A percentile compares a stretch with the other conserved stretches of the same genome.
Conservation (phyloP, 2,797 vertebrate genomes). For the Phyllotis vaccarum region DNA sequence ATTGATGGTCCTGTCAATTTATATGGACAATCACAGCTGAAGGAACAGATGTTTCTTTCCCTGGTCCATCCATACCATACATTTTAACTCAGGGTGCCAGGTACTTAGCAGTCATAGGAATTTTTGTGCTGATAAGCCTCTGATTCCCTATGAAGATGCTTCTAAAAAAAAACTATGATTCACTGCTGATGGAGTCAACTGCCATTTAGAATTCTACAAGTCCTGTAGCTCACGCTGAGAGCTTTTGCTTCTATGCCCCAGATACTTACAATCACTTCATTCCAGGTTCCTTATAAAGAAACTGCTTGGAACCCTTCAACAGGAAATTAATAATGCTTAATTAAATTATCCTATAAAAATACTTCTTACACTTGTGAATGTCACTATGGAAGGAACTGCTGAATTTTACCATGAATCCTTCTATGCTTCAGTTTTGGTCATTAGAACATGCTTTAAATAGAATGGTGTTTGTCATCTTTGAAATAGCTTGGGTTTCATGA, state of each 20-base stretch:
- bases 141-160: slow-evolving; percentile 62
- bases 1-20: slow-evolving; percentile 54
- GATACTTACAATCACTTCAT: slow-evolving; percentile 46
- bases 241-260: slow-evolving; percentile 45
- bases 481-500: slow-evolving; percentile 41
- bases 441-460: slow-evolving; percentile 45
- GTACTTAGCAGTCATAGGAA: slow-evolving; percentile 22
- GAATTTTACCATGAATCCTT: slow-evolving; percentile 35
- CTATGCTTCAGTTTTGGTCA: slow-evolving; percentile 51
- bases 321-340: slow-evolving; percentile 44
- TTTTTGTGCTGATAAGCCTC: slow-evolving; percentile 25
- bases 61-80: slow-evolving; percentile 19
- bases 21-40: slow-evolving; percentile 58
- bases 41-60: slow-evolving; percentile 64
- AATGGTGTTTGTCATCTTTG: slow-evolving; percentile 43
- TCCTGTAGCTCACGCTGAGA: slow-evolving; percentile 13
- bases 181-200: slow-evolving; percentile 28
- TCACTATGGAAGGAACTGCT: slow-evolving; percentile 19
- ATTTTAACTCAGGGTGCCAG: slow-evolving; percentile 47
- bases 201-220: slow-evolving; percentile 29
- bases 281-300: background rate
- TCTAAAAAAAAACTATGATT: slow-evolving; percentile 42
- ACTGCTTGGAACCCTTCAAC: slow-evolving; percentile 39
- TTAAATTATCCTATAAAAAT: slow-evolving; percentile 53
- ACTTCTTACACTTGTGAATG: slow-evolving; percentile 6